Evolutionary conservation across 2,888 invertebrate species (phyloP).

Genomic region (Parasteatoda lunata): DNA sequence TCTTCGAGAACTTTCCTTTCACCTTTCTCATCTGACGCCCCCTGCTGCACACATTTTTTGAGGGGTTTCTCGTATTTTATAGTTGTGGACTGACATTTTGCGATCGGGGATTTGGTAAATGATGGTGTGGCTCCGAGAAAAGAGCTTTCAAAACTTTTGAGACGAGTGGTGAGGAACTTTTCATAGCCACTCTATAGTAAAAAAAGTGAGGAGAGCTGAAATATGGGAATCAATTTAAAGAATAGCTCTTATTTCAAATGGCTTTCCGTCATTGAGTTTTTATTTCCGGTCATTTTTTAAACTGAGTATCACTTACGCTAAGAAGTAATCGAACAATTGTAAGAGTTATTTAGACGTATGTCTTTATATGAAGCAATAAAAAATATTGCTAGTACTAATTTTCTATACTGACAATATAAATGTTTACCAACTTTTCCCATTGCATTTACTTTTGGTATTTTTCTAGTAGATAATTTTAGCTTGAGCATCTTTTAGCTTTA

Average conservation of each 20-base stretch:
- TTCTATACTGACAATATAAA: too few species aligned
- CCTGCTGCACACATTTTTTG: not conserved
- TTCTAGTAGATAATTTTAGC: too few species aligned
- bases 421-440: too few species aligned
- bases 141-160: conserved; percentile 50
- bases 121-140: conserved; percentile 36
- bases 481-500: too few species aligned
- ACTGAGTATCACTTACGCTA: too few species aligned
- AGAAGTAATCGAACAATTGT: too few species aligned
- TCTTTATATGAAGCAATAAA: too few species aligned
- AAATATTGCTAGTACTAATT: too few species aligned
- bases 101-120: conserved; percentile 41
- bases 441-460: too few species aligned
- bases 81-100: conserved; percentile 19
- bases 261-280: too few species aligned
- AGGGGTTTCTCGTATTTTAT: not conserved
- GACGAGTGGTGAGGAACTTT: conserved; percentile 22
- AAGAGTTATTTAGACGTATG: too few species aligned
- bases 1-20: conserved; percentile 17
- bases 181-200: conserved; percentile 13
- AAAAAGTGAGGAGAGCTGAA: conserved; percentile 12
- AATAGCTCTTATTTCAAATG: not conserved
- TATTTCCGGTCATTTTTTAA: too few species aligned
- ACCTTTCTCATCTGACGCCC: not conserved
- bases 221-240: conserved; percentile 57